phyloP scores from a whole-genome alignment of 2,113 vertebrate genomes.

The Saguinus midas region DNA sequence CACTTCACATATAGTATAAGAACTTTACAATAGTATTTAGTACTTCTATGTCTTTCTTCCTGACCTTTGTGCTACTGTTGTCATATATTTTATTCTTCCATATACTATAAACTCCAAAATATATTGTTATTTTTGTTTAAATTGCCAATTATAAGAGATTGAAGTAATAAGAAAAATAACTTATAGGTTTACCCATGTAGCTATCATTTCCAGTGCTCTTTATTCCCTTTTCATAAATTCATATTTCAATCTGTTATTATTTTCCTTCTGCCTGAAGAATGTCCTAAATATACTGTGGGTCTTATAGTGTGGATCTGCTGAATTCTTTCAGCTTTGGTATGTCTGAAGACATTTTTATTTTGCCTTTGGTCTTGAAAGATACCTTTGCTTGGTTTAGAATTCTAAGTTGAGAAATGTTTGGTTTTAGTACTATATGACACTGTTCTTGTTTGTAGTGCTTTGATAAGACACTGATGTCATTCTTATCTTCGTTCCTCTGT shows the following conservation, averaged over 20 bases:
- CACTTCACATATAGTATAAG: neutral
- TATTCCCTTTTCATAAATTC: neutral
- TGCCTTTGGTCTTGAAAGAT: neutral
- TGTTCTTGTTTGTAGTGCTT: neutral
- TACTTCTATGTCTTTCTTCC: neutral
- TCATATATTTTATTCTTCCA: constrained; percentile 17
- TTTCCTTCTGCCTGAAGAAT: neutral
- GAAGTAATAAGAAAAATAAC: neutral
- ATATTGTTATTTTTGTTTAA: constrained; percentile 32
- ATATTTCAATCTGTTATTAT: neutral
- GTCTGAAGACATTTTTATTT: constrained; percentile 19
- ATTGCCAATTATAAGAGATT: constrained; percentile 16
- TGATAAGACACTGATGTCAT: neutral
- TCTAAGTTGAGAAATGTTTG: neutral
- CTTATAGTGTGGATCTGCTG: neutral
- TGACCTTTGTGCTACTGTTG: constrained; percentile 34
- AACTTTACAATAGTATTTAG: neutral
- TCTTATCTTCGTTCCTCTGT: neutral
- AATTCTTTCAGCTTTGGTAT: constrained; percentile 14
- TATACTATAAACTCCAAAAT: neutral
- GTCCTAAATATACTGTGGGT: neutral
- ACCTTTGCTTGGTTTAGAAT: neutral
- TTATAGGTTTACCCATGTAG: neutral
- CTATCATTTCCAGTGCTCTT: neutral
- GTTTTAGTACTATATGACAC: neutral